Conservation (phyloP, 2,888 invertebrate genomes). For the Tholera decimalis region DNA sequence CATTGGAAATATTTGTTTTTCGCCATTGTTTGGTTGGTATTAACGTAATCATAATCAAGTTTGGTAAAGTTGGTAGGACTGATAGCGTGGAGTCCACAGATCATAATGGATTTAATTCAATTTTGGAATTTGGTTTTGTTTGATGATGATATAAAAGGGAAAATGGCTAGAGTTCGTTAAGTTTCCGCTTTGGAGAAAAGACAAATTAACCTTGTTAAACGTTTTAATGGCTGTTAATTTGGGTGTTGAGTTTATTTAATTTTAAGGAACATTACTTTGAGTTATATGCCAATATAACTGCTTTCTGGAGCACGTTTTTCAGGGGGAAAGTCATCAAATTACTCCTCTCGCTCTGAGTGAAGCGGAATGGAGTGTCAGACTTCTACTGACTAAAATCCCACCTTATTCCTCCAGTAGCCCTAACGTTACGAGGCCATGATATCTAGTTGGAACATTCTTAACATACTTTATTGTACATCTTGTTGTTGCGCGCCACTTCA, state of each 20-base stretch:
- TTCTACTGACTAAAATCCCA: too few species aligned
- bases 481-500: too few species aligned
- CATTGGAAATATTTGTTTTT: constrained; percentile 53
- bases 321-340: too few species aligned
- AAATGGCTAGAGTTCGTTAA: constrained; percentile 4
- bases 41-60: constrained; percentile 46
- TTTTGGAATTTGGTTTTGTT: constrained; percentile 34
- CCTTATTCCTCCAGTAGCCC: too few species aligned
- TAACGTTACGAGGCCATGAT: too few species aligned
- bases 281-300: too few species aligned
- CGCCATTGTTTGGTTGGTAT: constrained; percentile 47
- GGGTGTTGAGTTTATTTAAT: constrained; percentile 9
- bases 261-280: constrained; percentile 23
- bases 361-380: too few species aligned
- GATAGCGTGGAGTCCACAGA: constrained; percentile 43
- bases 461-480: too few species aligned
- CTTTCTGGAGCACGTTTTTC: too few species aligned
- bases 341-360: too few species aligned
- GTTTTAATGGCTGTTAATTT: constrained; percentile 41
- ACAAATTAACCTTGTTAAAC: constrained; percentile 38
- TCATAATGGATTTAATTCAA: constrained; percentile 45
- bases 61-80: constrained; percentile 35
- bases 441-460: too few species aligned
- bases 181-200: constrained; percentile 6
- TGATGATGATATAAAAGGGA: constrained; percentile 12